phyloP scores from a whole-genome alignment of 2,888 invertebrate species.

The Lochmaea crataegi region DNA sequence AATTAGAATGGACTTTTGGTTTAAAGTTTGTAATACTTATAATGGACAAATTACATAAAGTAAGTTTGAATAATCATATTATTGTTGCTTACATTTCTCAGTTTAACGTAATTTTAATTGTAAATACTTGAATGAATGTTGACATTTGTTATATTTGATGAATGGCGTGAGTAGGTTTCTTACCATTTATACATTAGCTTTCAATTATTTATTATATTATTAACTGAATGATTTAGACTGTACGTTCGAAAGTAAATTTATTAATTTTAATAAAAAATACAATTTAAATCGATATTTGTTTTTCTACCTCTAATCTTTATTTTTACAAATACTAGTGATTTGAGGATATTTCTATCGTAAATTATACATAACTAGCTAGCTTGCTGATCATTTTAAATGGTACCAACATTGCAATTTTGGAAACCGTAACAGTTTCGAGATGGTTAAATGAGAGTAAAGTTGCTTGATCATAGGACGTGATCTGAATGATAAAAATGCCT shows the following conservation, averaged over 20 bases:
- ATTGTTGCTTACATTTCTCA: neutral
- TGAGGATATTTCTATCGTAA: too few relatives aligned
- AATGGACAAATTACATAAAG: conserved; percentile 25
- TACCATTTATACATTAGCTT: conserved; percentile 19
- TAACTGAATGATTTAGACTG: conserved; percentile 24
- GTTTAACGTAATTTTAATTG: conserved; percentile 32
- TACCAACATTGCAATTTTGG: too few relatives aligned
- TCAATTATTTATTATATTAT: conserved; percentile 26
- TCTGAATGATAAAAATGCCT: too few relatives aligned
- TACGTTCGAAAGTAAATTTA: conserved; percentile 8
- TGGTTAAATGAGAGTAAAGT: too few relatives aligned
- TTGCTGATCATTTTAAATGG: too few relatives aligned
- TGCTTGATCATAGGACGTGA: too few relatives aligned
- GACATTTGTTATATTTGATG: conserved; percentile 16
- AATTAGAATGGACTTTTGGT: too few relatives aligned
- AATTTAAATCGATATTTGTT: neutral
- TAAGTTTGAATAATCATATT: neutral
- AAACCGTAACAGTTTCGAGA: too few relatives aligned
- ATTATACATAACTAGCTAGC: too few relatives aligned
- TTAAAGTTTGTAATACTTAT: too few relatives aligned
- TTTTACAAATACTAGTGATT: too few relatives aligned
- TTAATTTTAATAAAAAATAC: conserved; percentile 26
- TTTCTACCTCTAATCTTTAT: neutral
- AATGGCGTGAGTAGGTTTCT: conserved; percentile 1
- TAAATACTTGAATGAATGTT: conserved; percentile 34